phyloP scores from a whole-genome alignment of 2,113 vertebrate species.

The Bubalus kerabau region DNA sequence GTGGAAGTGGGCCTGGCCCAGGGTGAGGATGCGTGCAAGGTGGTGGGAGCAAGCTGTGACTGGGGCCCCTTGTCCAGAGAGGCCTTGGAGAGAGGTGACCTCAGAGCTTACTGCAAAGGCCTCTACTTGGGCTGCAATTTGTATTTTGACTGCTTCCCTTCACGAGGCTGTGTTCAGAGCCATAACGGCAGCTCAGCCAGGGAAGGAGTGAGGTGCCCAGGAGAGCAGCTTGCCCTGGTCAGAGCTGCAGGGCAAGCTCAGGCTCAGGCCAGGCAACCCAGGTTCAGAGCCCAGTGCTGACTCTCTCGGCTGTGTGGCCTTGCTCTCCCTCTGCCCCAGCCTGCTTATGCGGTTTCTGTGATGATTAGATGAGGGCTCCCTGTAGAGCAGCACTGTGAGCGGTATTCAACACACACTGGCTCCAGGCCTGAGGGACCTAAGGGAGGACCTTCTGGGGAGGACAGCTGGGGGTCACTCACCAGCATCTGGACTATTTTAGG shows the following conservation, averaged over 20 bases:
- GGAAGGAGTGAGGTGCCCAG: not conserved
- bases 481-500: constrained; percentile 64
- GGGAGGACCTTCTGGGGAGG: not conserved
- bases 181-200: not conserved
- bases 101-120: not conserved
- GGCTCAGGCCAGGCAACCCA: not conserved
- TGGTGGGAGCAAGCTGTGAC: not conserved
- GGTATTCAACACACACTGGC: not conserved
- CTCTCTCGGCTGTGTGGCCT: not conserved
- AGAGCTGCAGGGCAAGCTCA: not conserved
- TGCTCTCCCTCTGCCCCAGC: not conserved
- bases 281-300: not conserved
- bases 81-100: not conserved
- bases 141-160: not conserved
- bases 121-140: not conserved
- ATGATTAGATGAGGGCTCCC: not conserved
- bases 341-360: not conserved
- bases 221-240: not conserved
- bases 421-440: not conserved
- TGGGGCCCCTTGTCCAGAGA: not conserved
- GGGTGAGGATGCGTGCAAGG: too few relatives aligned
- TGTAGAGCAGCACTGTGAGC: not conserved
- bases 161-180: not conserved
- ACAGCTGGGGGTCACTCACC: not conserved
- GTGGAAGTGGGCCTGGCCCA: not conserved